Evolutionary conservation across 2,888 invertebrate genomes (phyloP), one percentile per base, ranked within the genome.

Genomic region (Hypsopygia costalis): DNA sequence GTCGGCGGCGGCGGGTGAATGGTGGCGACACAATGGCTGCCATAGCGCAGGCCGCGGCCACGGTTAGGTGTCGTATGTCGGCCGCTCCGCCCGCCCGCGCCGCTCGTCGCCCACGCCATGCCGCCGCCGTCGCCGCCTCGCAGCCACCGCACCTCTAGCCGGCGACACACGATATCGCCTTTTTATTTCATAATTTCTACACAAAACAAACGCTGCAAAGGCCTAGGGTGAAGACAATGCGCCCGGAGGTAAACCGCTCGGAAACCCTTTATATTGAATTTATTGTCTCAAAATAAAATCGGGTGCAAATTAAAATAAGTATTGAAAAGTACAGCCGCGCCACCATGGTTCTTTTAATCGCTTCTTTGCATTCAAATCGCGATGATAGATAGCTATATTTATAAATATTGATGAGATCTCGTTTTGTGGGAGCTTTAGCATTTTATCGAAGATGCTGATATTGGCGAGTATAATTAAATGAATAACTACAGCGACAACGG

Each of bases 201-300:
- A 88, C 83, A 87, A 86, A 77, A 62, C 66, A 72, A 71, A 67
- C 70, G 61, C 74, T 69, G 76, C 70, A 76, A 81, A 82, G 77
- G 80, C 83, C 70, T 79, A 83, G 86, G 87, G 87, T 69, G 82
- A 82, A 86, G 81, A 88, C 87, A 88, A 88, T 88, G 67, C 83
- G 77, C 87, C 88, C 88, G 87, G 87, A 86, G 88, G 86, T 85
- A 78, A 75, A 73, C 70, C 67, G 80, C 78, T 83, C 76, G 78
- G 80, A 85, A 86, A 82, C 82, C 85, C 83, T 87, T 87, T 88
- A 83, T 81, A 75, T 76, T 62, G 66, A 71, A 79, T 77, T 83
- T 79, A 87, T 88, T 87, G 86, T 87, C 85, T 87, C 85, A 82
- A 79, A 78, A 83, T 81, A 78, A 86, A 81, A 83, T 86, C 87